Conservation (phyloP, 2,888 invertebrate species). For the Muscina levida region DNA sequence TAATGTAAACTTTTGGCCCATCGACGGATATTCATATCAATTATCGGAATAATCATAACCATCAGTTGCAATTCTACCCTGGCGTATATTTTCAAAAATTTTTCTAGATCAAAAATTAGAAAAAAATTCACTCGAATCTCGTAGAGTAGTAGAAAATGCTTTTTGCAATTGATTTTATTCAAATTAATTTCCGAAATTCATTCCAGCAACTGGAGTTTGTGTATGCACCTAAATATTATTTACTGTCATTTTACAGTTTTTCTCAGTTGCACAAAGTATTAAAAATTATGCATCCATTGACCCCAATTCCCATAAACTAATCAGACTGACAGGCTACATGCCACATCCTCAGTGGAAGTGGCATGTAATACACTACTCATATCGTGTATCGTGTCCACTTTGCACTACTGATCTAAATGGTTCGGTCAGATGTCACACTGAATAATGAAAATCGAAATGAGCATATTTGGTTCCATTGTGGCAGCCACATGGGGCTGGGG, state of each 20-base stretch:
- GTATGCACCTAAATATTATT: no score
- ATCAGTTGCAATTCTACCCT: no score
- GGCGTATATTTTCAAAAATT: no score
- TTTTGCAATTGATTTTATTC: no score
- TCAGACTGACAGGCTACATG: conserved; percentile 26
- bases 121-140: conserved; percentile 18
- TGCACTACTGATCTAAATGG: neutral
- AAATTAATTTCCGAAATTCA: no score
- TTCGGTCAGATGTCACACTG: conserved; percentile 56
- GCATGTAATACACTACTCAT: conserved; percentile 12
- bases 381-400: neutral
- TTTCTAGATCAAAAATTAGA: conserved; percentile 28
- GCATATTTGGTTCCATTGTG: neutral
- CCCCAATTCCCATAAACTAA: conserved; percentile 9
- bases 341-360: neutral
- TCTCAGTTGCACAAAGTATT: neutral
- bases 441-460: conserved; percentile 51
- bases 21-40: no score
- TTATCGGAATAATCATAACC: no score
- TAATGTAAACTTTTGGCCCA: no score
- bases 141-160: no score
- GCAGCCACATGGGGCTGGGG: conserved; percentile 2
- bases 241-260: no score
- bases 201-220: no score
- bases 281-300: conserved; percentile 2